Evolutionary conservation across 2,113 vertebrate genomes (phyloP).

Genomic region (Melanotaenia duboulayi): DNA sequence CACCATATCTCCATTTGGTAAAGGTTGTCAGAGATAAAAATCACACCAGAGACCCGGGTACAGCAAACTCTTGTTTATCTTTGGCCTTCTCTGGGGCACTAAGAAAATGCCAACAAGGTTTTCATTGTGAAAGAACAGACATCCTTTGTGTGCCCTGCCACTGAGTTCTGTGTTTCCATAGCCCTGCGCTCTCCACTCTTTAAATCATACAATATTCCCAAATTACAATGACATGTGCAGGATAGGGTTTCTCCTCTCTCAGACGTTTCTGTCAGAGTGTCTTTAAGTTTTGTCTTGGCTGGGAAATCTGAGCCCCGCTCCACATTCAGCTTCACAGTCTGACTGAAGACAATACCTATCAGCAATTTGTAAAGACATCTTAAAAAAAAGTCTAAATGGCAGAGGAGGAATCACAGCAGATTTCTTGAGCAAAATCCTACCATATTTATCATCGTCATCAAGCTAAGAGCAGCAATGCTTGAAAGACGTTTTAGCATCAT

Average conservation of each 20-base stretch:
- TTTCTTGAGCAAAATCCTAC: background rate
- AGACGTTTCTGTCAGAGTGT: slow-evolving; percentile 75
- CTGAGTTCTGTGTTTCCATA: slow-evolving; percentile 63
- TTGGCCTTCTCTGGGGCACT: slow-evolving; percentile 51
- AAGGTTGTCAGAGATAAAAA: slow-evolving; percentile 39
- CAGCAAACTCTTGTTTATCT: slow-evolving; percentile 76
- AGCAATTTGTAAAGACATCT: slow-evolving; percentile 43
- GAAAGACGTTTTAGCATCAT: too few relatives aligned
- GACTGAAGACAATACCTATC: slow-evolving; percentile 58
- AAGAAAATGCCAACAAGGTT: slow-evolving; percentile 73
- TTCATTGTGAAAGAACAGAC: slow-evolving; percentile 78
- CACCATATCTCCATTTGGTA: slow-evolving; percentile 24
- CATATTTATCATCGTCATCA: too few relatives aligned
- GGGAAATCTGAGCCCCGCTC: slow-evolving; percentile 61
- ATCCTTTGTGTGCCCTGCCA: slow-evolving; percentile 69
- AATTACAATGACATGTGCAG: slow-evolving; percentile 75
- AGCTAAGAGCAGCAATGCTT: too few relatives aligned
- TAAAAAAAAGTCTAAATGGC: slow-evolving; percentile 17
- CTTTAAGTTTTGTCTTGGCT: slow-evolving; percentile 71
- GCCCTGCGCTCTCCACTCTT: slow-evolving; percentile 65
- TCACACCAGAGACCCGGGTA: slow-evolving; percentile 45
- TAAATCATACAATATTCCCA: slow-evolving; percentile 76
- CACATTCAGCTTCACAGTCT: slow-evolving; percentile 42
- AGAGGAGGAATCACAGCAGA: slow-evolving; percentile 7
- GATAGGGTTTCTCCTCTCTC: slow-evolving; percentile 73